Evolutionary conservation across 2,113 vertebrate genomes (phyloP).

Genomic region (Trogon melanurus): DNA sequence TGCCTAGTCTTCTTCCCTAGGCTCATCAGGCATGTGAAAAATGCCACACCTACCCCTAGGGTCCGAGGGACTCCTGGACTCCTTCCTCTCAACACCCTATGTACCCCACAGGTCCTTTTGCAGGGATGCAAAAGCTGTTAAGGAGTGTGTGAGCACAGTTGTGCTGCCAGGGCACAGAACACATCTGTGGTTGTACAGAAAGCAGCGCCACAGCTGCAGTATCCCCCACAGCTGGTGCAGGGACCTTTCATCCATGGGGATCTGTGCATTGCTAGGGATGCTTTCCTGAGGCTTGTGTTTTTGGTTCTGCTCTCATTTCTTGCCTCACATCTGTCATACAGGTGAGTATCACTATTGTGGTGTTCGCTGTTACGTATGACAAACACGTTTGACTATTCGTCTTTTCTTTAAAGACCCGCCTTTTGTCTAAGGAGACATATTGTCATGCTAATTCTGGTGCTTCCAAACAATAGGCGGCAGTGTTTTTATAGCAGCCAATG

Average conservation of each 20-base stretch:
- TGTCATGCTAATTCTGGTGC: neutral
- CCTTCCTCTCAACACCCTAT: neutral
- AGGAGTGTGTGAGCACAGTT: accelerated
- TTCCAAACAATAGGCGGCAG: neutral
- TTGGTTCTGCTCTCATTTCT: neutral
- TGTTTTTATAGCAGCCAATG: neutral
- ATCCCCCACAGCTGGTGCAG: accelerated
- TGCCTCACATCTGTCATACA: accelerated
- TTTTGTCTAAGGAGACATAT: neutral
- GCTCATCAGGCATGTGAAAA: neutral
- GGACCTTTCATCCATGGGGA: accelerated
- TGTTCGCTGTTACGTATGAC: neutral
- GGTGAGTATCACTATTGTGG: no score
- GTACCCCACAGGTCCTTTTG: neutral
- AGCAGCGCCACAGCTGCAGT: neutral
- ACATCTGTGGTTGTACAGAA: neutral
- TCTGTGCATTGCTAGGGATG: neutral
- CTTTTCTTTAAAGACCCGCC: neutral
- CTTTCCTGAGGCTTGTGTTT: neutral
- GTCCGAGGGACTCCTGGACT: neutral
- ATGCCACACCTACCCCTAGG: neutral
- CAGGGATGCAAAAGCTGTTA: neutral
- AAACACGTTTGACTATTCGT: neutral
- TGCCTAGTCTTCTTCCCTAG: neutral
- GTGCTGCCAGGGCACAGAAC: neutral